A percentile compares a stretch with the other conserved stretches of the same genome.
These are phyloP conservation scores for Hemaris fuciformis DNA, from an alignment of 2,888 invertebrate species.

Conservation along the genomic window DNA sequence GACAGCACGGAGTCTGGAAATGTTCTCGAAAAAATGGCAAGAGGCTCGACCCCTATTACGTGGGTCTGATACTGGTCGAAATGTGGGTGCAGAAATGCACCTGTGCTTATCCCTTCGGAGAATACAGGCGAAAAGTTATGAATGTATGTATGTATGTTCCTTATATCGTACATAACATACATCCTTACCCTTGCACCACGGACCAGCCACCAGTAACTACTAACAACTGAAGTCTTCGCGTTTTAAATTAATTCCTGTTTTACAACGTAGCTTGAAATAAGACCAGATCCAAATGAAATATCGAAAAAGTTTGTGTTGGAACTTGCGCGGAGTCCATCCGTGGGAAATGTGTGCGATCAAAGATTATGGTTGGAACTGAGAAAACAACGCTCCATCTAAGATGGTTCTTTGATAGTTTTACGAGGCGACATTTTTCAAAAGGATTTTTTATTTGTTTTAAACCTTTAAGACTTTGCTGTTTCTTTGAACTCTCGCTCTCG, in stretches of 20 bases:
- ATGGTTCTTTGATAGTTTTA: conserved; percentile 3
- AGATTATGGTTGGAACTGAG: neutral
- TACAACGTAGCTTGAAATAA: conserved; percentile 13
- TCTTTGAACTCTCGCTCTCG: neutral
- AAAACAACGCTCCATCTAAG: neutral
- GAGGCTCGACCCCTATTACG: too few relatives aligned
- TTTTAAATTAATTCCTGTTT: conserved; percentile 16
- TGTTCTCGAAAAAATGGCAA: too few relatives aligned
- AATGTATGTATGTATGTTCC: too few relatives aligned
- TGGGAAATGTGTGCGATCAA: neutral
- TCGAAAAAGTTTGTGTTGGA: neutral
- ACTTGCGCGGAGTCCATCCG: neutral
- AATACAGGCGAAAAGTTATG: too few relatives aligned
- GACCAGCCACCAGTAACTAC: neutral
- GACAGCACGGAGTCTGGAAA: too few relatives aligned
- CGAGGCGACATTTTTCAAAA: conserved; percentile 1
- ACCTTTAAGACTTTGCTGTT: neutral
- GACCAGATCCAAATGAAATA: conserved; percentile 13
- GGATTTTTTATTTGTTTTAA: conserved; percentile 1
- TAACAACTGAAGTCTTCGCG: conserved; percentile 14
- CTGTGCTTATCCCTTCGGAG: too few relatives aligned
- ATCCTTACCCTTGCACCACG: neutral
- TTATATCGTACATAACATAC: neutral
- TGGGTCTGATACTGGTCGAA: too few relatives aligned
- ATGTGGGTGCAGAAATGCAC: too few relatives aligned